phyloP scores from a whole-genome alignment of 2,888 invertebrate genomes.

The Pyrrhia umbra region DNA sequence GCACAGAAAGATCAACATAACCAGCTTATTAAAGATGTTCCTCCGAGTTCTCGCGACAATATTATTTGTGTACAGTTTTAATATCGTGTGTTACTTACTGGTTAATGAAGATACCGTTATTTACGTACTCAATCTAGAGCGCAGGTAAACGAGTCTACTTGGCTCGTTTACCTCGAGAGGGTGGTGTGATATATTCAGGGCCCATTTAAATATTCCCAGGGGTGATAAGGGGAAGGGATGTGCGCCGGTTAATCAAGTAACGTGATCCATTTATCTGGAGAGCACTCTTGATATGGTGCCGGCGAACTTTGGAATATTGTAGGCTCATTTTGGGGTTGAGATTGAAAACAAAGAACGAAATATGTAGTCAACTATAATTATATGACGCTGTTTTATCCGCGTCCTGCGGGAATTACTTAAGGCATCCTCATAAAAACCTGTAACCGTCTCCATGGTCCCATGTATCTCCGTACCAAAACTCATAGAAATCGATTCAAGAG shows the following conservation, averaged over 20 bases:
- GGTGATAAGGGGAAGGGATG: constrained; percentile 89
- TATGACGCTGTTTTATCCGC: too few species aligned
- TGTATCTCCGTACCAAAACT: too few species aligned
- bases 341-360: constrained; percentile 65
- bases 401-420: too few species aligned
- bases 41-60: constrained; percentile 39
- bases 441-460: too few species aligned
- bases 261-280: constrained; percentile 90
- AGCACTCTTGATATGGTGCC: constrained; percentile 87
- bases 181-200: constrained; percentile 88
- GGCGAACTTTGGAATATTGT: constrained; percentile 87
- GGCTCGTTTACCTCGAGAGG: constrained; percentile 82
- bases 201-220: constrained; percentile 90
- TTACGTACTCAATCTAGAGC: constrained; percentile 82
- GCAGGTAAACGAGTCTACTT: constrained; percentile 83
- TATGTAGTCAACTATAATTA: constrained; percentile 3
- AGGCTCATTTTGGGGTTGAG: constrained; percentile 79
- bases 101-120: constrained; percentile 84
- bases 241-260: constrained; percentile 89
- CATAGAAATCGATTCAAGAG: too few species aligned
- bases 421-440: too few species aligned
- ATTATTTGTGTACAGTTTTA: constrained; percentile 65
- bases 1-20: constrained; percentile 39
- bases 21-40: constrained; percentile 47
- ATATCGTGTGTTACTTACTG: constrained; percentile 65